Evolutionary conservation across 2,888 invertebrate species (phyloP).

Genomic region (Clistopyga incitator): DNA sequence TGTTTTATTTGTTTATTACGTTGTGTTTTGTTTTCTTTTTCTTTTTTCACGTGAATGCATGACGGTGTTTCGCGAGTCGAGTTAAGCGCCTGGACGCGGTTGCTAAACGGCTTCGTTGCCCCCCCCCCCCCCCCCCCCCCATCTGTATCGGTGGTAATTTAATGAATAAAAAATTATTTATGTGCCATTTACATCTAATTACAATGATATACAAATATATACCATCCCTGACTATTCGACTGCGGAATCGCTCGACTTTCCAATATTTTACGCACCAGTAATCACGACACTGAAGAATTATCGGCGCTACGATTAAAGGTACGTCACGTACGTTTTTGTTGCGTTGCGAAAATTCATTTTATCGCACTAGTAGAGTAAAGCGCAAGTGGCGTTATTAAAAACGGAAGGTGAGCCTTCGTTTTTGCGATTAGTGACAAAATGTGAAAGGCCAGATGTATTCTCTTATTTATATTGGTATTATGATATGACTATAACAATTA

Average conservation of each 20-base stretch:
- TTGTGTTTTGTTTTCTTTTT: too few relatives aligned
- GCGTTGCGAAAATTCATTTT: neutral
- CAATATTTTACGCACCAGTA: slow-evolving; percentile 26
- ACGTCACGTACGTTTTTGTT: neutral
- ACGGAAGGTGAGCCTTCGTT: neutral
- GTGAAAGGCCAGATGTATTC: neutral
- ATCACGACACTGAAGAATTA: neutral
- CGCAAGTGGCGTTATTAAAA: too few relatives aligned
- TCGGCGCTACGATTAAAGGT: neutral
- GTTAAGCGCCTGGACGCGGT: slow-evolving; percentile 42
- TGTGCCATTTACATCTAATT: slow-evolving; percentile 82
- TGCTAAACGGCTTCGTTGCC: slow-evolving; percentile 41
- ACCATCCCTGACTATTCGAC: slow-evolving; percentile 66
- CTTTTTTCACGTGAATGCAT: slow-evolving; percentile 69
- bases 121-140: slow-evolving; percentile 44
- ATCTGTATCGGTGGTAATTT: slow-evolving; percentile 66
- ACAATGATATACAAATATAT: slow-evolving; percentile 72
- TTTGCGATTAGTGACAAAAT: neutral
- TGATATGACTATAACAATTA: neutral
- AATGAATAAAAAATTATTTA: slow-evolving; percentile 77
- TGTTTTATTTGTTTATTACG: slow-evolving; percentile 54
- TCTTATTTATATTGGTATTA: neutral
- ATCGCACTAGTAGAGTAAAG: neutral
- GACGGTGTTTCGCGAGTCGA: slow-evolving; percentile 62
- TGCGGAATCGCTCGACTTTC: neutral